Evolutionary conservation across 2,797 vertebrate species (phyloP), one percentile per base, ranked within the genome.

Genomic region (Gastrophryne carolinensis): DNA sequence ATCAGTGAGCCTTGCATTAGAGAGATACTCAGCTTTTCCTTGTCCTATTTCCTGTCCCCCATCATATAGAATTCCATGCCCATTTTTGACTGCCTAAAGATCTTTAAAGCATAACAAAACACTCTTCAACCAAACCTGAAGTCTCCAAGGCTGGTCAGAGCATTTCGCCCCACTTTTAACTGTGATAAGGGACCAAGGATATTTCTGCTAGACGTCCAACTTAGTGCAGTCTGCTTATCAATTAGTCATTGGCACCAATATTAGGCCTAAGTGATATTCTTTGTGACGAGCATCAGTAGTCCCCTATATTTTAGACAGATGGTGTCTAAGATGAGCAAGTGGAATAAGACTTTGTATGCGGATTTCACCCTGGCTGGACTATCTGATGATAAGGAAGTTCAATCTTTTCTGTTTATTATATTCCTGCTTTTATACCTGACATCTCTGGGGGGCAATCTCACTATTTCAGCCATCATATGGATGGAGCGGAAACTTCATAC

Each of bases 291-390:
- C n/a, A 67, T 52, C 26, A 19, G 30, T 35, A 19, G 37, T 32
- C 19, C 52, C 10, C 44, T 24, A 21, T 60, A 58, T 9, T 44
- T 2, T 9, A 47, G 23, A 39, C 1, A 49, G 34, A n/a, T 58
- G 15, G 29, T n/a, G 4, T 24, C 2, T 37, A 65, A 8, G 23
- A 78, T 78, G 75, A 21, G 0, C 11, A 44, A 50, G 61, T 21
- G 29, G 15, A 73, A 78, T 29, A 50, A 50, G 50, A 78, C 75
- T 13, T n/a, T 24, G n/a, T 17, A 37, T 12, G 2, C 6, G 3
- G 67, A 72, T 17, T 78, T 78, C 12, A 65, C 37, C 12, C 37
- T 78, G 21, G 29, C 57, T 72, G 75, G 75, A 4, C 17, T 78
- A 34, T 72, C 67, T 1, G 60, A 5, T 32, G 52, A 71, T 34